Evolutionary conservation across 2,888 invertebrate genomes (phyloP), one percentile per base, ranked within the genome.

Genomic region (Rotaria magnacalcarata): DNA sequence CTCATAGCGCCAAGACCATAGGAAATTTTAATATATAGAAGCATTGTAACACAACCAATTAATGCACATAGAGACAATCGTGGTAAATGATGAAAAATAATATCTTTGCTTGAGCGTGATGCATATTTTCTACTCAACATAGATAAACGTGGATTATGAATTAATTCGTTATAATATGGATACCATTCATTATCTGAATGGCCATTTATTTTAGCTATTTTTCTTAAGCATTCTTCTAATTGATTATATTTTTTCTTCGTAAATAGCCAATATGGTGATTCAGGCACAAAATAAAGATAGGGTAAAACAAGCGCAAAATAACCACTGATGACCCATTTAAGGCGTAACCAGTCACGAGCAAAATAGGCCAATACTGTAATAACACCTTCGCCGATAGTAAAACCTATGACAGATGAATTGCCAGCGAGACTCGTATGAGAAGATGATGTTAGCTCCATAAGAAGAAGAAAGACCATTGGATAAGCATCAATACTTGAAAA

Each of bases 401-500:
- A 80, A 24, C 80, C 47, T 24, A 80, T 47, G 0, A 80, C 6
- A n/a, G 80, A 47, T 24, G 80, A 80, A 47, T 80, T 80, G 19
- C 80, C 80, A 14, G 80, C 80, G 24, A 80, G 47, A 80, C 80
- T 80, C 34, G 80, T 80, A 80, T 80, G 80, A 47, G 80, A 80
- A 47, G 80, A 80, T 3, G 47, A n/a, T 80, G 80, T 80, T 47
- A 47, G 47, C 47, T 80, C 80, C 47, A 80, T 47, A 4, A 80
- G 80, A 47, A 80, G 47, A 80, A 80, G 47, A 80, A 80, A 80
- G 8, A 80, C 80, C 47, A 80, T 47, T n/a, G 80, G n/a, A n/a
- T 43, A 80, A 41, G 80, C 80, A 80, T 47, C 47, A 43, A 80
- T n/a, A 80, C 80, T 47, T 24, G 80, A 43, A 47, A 47, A 47